Evolutionary conservation across 23 tunicate species (phyloP).

Genomic region (Aplidium turbinatum): DNA sequence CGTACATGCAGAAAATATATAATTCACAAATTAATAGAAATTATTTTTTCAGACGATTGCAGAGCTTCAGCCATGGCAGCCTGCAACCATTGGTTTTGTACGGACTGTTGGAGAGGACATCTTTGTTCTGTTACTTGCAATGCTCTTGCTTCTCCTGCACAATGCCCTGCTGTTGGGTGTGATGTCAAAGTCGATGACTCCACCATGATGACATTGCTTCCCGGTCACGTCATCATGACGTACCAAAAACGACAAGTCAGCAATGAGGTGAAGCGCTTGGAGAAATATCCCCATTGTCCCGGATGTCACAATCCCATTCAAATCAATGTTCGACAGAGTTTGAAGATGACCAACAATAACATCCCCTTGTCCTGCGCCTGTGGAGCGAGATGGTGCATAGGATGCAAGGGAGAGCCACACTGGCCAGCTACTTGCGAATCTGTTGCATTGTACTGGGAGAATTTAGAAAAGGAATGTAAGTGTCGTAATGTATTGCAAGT

Average conservation of each 20-base stretch:
- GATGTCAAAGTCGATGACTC: conserved; percentile 26
- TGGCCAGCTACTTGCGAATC: conserved; percentile 64
- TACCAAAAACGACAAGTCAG: conserved; percentile 6
- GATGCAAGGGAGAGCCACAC: conserved; percentile 38
- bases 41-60: conserved; percentile 6
- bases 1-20: no score
- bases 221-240: conserved; percentile 32
- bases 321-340: neutral
- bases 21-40: no score
- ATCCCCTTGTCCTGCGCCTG: conserved; percentile 33
- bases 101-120: conserved; percentile 46
- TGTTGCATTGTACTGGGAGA: conserved; percentile 8
- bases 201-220: conserved; percentile 30
- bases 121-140: neutral
- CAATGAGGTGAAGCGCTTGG: conserved; percentile 3
- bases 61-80: conserved; percentile 23
- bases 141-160: neutral
- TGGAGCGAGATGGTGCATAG: conserved; percentile 43
- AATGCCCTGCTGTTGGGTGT: conserved; percentile 47
- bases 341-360: conserved; percentile 2
- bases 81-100: conserved; percentile 63
- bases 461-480: no score
- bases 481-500: no score
- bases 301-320: conserved; percentile 1
- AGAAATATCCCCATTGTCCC: conserved; percentile 16